These are phyloP conservation scores for Paramisgurnus dabryanus DNA, from an alignment of 2,113 vertebrate genomes.

Conservation along the genomic window DNA sequence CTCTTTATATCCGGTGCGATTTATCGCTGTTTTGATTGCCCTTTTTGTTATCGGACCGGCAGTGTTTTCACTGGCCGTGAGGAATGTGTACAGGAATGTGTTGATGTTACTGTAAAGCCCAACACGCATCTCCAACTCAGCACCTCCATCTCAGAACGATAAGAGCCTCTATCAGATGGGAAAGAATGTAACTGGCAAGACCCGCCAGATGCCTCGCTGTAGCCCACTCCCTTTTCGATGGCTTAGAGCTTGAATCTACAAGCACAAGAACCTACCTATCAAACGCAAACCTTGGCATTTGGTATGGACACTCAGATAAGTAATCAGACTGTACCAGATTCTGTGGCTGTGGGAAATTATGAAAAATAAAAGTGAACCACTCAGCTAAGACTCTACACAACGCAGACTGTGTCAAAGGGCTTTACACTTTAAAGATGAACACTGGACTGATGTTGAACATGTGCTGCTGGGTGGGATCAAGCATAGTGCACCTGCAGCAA, in stretches of 20 bases:
- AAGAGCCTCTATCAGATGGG: constrained; percentile 64
- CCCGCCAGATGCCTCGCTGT: constrained; percentile 41
- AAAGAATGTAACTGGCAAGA: constrained; percentile 60
- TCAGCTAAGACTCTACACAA: constrained; percentile 30
- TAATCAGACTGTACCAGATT: constrained; percentile 27
- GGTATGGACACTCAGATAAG: not conserved
- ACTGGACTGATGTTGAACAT: constrained; percentile 41
- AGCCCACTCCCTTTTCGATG: constrained; percentile 16
- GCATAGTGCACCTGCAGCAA: constrained; percentile 15
- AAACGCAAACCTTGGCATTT: not conserved
- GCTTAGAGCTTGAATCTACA: not conserved
- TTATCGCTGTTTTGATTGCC: constrained; percentile 65
- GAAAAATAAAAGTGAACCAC: not conserved
- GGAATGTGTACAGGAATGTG: constrained; percentile 65
- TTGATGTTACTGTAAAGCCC: constrained; percentile 66
- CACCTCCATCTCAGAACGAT: constrained; percentile 61
- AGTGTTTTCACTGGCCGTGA: constrained; percentile 64
- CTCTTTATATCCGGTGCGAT: constrained; percentile 63
- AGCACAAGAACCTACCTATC: constrained; percentile 30
- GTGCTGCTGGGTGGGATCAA: constrained; percentile 18
- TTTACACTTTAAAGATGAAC: constrained; percentile 2
- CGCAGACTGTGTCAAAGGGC: constrained; percentile 19
- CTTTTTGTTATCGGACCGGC: constrained; percentile 61
- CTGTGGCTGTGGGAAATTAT: constrained; percentile 7
- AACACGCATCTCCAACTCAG: constrained; percentile 59